Percentiles rank a stretch among this genome's conserved stretches.
Evolutionary conservation across 2,888 invertebrate species (phyloP).

Genomic region (Hydrotaea cyrtoneurina): DNA sequence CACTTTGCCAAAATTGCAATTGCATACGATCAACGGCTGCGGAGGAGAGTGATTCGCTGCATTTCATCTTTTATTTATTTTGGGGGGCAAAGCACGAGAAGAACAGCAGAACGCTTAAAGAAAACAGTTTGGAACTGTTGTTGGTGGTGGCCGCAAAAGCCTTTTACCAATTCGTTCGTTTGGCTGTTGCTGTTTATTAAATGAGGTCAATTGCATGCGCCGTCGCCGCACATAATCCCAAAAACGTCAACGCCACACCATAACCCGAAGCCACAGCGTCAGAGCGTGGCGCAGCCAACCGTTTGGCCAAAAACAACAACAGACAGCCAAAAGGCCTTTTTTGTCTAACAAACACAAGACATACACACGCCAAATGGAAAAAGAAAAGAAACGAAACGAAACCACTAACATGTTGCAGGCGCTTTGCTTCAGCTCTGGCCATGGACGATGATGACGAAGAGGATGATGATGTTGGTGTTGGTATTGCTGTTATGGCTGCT

Average conservation of each 20-base stretch:
- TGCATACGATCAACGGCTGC: not conserved
- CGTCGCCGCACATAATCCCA: conserved; percentile 36
- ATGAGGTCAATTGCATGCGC: conserved; percentile 67
- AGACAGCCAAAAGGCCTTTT: conserved; percentile 35
- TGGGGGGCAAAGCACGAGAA: not conserved
- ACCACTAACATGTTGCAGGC: not conserved
- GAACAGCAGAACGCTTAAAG: not conserved
- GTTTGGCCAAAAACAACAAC: conserved; percentile 25
- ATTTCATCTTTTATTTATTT: conserved; percentile 12
- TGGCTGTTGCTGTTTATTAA: conserved; percentile 44
- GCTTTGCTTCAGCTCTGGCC: not conserved
- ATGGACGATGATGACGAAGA: not conserved
- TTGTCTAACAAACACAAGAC: not conserved
- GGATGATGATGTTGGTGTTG: conserved; percentile 23
- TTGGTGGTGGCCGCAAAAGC: conserved; percentile 12
- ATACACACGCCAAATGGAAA: not conserved
- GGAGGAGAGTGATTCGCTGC: conserved; percentile 16
- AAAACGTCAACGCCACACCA: conserved; percentile 44
- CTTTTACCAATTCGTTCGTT: conserved; percentile 38
- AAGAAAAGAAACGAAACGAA: not conserved
- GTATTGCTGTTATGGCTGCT: not conserved
- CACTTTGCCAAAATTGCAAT: conserved; percentile 33
- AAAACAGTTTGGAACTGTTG: conserved; percentile 26
- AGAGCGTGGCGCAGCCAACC: not conserved
- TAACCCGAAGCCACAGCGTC: conserved; percentile 11